Percentiles rank a stretch among this genome's conserved stretches.
Evolutionary conservation across 2,797 vertebrate genomes (phyloP).

Genomic region (Coendou prehensilis): DNA sequence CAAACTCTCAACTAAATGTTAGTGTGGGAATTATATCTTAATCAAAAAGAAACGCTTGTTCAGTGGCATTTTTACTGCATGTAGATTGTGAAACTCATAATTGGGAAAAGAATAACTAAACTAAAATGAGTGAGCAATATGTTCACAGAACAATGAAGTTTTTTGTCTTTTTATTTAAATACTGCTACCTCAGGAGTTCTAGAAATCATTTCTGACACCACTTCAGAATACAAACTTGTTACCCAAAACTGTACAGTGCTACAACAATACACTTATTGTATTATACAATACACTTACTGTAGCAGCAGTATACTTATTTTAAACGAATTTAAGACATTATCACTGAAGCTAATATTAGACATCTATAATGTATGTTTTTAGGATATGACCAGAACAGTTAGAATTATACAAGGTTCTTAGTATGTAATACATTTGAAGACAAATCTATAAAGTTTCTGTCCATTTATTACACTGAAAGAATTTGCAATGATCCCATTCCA

Average conservation of each 20-base stretch:
- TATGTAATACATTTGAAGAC: not conserved
- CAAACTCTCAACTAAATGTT: not conserved
- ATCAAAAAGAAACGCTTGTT: not conserved
- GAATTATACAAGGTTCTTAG: not conserved
- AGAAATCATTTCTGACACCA: not conserved
- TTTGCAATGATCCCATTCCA: not conserved
- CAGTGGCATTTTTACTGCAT: not conserved
- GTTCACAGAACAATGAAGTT: not conserved
- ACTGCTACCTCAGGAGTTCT: not conserved
- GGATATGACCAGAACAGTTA: not conserved
- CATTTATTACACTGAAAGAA: not conserved
- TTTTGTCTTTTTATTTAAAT: not conserved
- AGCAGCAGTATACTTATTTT: not conserved
- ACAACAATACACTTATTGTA: not conserved
- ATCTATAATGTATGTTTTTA: not conserved
- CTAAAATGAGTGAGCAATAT: not conserved
- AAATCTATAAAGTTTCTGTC: not conserved
- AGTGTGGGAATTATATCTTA: not conserved
- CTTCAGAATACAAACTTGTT: constrained; percentile 15
- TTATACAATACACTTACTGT: not conserved
- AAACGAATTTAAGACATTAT: not conserved
- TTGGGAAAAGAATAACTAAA: not conserved
- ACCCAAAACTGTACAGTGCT: not conserved
- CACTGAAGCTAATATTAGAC: not conserved
- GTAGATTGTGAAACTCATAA: not conserved